Evolutionary conservation across 2,797 vertebrate genomes (phyloP), one percentile per base, ranked within the genome.

Genomic region (Pelochelys cantorii): DNA sequence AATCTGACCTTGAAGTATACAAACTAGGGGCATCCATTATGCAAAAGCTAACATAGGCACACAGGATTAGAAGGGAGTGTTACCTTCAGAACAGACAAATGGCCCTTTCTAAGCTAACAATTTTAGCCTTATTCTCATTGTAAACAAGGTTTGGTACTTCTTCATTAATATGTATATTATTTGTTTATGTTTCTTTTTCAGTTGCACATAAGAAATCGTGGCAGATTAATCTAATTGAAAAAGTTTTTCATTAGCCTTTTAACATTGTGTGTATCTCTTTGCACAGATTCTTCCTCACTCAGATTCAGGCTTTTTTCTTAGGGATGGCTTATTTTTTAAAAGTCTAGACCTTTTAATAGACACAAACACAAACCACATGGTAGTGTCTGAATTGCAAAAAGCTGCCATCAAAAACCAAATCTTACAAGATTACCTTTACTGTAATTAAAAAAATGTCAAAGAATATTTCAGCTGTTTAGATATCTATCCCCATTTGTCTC

Each of bases 1-100:
- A 75, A 12, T 1, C n/a, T 97, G 93, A 94, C 90, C 85, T 94
- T 94, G 87, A 95, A 56, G 42, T 81, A n/a, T 3, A 52, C 34
- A 31, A 88, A 54, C 20, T 29, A 78, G 53, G 17, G 59, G 81
- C 71, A 93, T 87, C 29, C 87, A 48, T 55, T n/a, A 83, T 0
- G 2, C 29, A 65, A 86, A 94, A 91, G 13, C 59, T 89, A 79
- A 71, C 27, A 34, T 7, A 88, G 52, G 83, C 0, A 0, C 13
- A 25, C 0, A 18, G 42, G 11, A 7, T 53, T 12, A 54, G 14
- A 54, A 54, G 11, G 84, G 23, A 90, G 55, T 23, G 62, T 62
- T 57, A 59, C 14, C 48, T 80, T 79, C 54, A 31, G 89, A 89
- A 56, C 14, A 94, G 79, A 81, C 2, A 11, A 55, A n/a, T 37